Evolutionary conservation across 30 jellyfish, hydroid and myxozoan genomes (phyloP), one percentile per base, ranked within the genome.

Genomic region (Chironex yamaguchii): DNA sequence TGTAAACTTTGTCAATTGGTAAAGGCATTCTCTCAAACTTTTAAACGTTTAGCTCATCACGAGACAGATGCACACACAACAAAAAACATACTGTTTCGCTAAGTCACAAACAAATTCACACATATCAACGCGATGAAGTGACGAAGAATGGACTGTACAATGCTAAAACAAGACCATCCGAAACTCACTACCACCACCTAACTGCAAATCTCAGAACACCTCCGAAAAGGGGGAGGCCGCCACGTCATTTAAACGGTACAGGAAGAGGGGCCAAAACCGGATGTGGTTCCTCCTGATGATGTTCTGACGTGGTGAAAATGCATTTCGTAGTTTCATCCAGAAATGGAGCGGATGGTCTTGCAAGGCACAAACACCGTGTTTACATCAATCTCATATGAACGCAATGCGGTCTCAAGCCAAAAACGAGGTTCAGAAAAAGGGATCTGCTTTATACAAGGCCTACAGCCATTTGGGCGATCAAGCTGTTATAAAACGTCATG

Each of bases 181-280:
- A 42, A 42, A 42, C 58, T 42, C 58, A 42, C 58, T 42, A 42
- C 58, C 17, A 42, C 17, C 58, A 42, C 17, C 58, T 42, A 42
- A 17, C 58, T 42, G 58, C 58, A 42, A 6, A 42, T 17, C 58
- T 42, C 58, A n/a, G n/a, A n/a, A n/a, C n/a, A n/a, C n/a, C n/a
- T n/a, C n/a, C n/a, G n/a, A 9, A 42, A 42, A 42, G 17, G 17
- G 58, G 58, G 58, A 17, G 58, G 58, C 13, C 58, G 17, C 58
- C 58, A 42, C 58, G 17, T 42, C 58, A 42, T 42, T 42, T 42
- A 42, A 42, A 42, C 58, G 17, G 58, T 42, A 42, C 13, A 42
- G 58, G 58, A 42, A 42, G 58, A 42, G 58, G 58, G 58, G 58
- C 58, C 58, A 42, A 42, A 42, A 42, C 58, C 17, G 58, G 58